Percentiles rank a stretch among this genome's conserved stretches.
These are phyloP conservation scores for Aulostomus chinensis DNA, from an alignment of 2,797 vertebrate species.

Conservation along the genomic window DNA sequence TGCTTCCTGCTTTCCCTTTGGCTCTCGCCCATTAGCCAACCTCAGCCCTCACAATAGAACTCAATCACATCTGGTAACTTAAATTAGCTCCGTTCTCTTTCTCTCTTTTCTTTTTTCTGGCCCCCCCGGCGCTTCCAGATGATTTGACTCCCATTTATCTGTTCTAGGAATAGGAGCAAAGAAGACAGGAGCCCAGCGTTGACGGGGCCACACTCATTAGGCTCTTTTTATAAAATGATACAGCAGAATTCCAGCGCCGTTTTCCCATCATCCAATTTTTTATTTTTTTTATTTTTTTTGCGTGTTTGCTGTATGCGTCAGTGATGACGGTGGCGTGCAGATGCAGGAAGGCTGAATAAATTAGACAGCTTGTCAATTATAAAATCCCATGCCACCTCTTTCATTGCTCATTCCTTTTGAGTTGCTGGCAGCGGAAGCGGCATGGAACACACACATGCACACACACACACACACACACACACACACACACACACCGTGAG, in stretches of 20 bases:
- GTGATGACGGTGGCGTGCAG: constrained; percentile 11
- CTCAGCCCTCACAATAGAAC: constrained; percentile 55
- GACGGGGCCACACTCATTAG: constrained; percentile 55
- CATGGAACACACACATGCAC: constrained; percentile 1
- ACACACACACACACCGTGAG: background rate
- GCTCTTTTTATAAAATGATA: constrained; percentile 31
- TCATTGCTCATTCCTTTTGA: constrained; percentile 45
- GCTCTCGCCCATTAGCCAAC: constrained; percentile 54
- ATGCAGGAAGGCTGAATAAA: constrained; percentile 34
- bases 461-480: background rate
- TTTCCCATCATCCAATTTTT: constrained; percentile 42
- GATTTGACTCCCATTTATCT: constrained; percentile 39
- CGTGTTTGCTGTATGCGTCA: constrained; percentile 9
- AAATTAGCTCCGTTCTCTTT: constrained; percentile 59
- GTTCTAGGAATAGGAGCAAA: constrained; percentile 27
- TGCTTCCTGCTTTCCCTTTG: constrained; percentile 38
- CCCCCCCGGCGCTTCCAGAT: constrained; percentile 10
- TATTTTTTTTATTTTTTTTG: constrained; percentile 2
- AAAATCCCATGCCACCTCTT: constrained; percentile 39
- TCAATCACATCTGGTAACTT: constrained; percentile 62
- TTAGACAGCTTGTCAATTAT: constrained; percentile 51
- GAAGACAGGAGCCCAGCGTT: constrained; percentile 16
- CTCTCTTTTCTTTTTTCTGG: constrained; percentile 22
- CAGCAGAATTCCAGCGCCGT: constrained; percentile 44
- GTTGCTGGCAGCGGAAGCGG: constrained; percentile 22